Evolutionary conservation across 92 coral and sea anemone genomes (phyloP).

Genomic region (Epizoanthus scotinus): DNA sequence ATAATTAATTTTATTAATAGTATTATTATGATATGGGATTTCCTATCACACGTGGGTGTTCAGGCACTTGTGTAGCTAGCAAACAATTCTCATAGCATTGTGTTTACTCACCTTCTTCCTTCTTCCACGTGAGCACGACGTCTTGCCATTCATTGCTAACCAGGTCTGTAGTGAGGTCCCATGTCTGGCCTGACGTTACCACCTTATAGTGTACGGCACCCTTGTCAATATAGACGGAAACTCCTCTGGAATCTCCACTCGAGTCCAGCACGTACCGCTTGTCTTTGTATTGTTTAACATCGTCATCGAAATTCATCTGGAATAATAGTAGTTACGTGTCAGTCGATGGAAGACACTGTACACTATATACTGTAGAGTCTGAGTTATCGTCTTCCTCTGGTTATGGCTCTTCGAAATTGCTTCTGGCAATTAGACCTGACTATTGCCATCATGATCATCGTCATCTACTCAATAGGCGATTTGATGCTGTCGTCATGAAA

Average conservation of each 20-base stretch:
- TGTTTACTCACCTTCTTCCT: conserved; percentile 65
- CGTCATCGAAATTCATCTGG: conserved; percentile 92
- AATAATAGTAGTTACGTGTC: background rate
- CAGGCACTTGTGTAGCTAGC: no score
- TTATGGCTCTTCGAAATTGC: no score
- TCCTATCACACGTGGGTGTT: no score
- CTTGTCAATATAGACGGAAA: conserved; percentile 79
- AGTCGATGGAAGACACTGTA: background rate
- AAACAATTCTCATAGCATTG: no score
- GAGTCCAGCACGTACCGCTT: conserved; percentile 88
- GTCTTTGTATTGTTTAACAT: conserved; percentile 82
- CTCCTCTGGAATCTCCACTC: conserved; percentile 90
- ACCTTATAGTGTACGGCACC: conserved; percentile 84
- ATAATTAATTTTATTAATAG: no score
- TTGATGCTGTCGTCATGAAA: no score
- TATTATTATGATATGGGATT: no score
- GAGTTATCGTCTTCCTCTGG: no score
- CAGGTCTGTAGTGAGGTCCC: conserved; percentile 95
- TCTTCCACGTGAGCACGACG: conserved; percentile 94
- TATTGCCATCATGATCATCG: no score
- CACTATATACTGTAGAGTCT: no score
- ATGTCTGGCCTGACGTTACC: conserved; percentile 82
- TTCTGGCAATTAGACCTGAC: no score
- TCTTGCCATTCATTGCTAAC: conserved; percentile 98
- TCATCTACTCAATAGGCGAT: no score